Base-by-base conservation (phyloP, 2,888 invertebrate species). In the Drosophila pseudotakahashii region DNA sequence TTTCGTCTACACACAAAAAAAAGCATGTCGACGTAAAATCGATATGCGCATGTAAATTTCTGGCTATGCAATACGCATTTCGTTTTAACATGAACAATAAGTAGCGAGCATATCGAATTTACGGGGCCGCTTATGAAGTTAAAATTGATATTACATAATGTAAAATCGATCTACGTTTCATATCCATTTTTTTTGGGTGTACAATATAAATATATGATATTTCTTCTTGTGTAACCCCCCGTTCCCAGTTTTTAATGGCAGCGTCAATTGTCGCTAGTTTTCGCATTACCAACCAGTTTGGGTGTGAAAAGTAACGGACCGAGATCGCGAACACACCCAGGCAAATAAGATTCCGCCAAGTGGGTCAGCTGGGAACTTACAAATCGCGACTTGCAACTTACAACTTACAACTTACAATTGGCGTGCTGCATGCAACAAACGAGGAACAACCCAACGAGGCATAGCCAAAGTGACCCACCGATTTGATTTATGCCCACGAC, bases 231-330 rank as follows among this genome's bases (percentile, higher is more conserved):
- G 63, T 13, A 47, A 9, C 37, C 30, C 30, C 57, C 45, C 30
- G 11, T 26, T 19, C 52, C 50, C 7, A 14, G 1, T 10, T 13
- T 30, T 34, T 34, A 0, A n/a, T 34, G 34, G 50, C 9, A 41
- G 57, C 71, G 70, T 69, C 81, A 81, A 79, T 81, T 81, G 79
- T 81, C 77, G 81, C 84, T 78, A 44, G 66, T 76, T 85, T 78
- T 77, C 84, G 77, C 73, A 66, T 73, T 47, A 9, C 11, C 36
- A 78, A 82, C 78, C 78, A 77, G 82, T 80, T 82, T 74, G 55
- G 70, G 75, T 85, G 83, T 78, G 77, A 85, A 83, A 85, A 79
- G 66, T 83, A 83, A 83, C 83, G 83, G 83, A 57, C 45, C 30
- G 66, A 47, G 66, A 52, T 50, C 47, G 60, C 48, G 26, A 14